These are phyloP conservation scores for Nycticebus coucang DNA, from an alignment of 2,113 vertebrate species.

Conservation along the genomic window DNA sequence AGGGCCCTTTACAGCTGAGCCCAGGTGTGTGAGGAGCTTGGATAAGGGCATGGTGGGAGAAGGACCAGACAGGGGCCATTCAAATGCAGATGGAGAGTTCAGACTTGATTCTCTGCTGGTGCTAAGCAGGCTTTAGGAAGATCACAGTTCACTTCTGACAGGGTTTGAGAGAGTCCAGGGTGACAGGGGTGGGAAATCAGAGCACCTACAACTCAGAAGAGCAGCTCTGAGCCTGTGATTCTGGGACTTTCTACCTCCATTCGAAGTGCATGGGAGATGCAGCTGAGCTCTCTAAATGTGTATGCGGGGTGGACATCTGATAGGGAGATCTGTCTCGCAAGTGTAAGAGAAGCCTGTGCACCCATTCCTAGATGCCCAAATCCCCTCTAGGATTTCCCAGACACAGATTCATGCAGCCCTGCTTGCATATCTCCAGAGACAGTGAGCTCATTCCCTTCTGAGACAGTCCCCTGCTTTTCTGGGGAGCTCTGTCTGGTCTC, in stretches of 20 bases:
- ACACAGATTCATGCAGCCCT: neutral
- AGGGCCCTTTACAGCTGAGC: rapidly evolving
- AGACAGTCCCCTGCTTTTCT: neutral
- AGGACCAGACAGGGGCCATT: too few relatives aligned
- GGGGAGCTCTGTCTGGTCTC: neutral
- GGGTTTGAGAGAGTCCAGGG: neutral
- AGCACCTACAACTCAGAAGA: neutral
- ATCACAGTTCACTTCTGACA: neutral
- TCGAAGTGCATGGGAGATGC: neutral
- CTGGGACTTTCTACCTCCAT: neutral
- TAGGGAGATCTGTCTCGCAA: neutral
- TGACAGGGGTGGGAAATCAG: neutral
- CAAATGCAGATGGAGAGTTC: neutral
- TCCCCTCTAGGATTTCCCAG: neutral
- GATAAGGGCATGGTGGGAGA: neutral
- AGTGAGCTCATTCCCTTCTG: neutral
- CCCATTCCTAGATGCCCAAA: neutral
- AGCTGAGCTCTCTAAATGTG: rapidly evolving
- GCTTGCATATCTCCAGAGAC: neutral
- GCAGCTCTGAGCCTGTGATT: neutral
- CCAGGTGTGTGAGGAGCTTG: too few relatives aligned
- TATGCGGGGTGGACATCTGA: neutral
- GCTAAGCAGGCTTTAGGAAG: neutral
- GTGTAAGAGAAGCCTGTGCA: neutral
- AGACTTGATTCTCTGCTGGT: too few relatives aligned